Percentiles rank a stretch among this genome's conserved stretches.
Conservation (phyloP, 2,888 invertebrate genomes). For the Lomographa bimaculata region DNA sequence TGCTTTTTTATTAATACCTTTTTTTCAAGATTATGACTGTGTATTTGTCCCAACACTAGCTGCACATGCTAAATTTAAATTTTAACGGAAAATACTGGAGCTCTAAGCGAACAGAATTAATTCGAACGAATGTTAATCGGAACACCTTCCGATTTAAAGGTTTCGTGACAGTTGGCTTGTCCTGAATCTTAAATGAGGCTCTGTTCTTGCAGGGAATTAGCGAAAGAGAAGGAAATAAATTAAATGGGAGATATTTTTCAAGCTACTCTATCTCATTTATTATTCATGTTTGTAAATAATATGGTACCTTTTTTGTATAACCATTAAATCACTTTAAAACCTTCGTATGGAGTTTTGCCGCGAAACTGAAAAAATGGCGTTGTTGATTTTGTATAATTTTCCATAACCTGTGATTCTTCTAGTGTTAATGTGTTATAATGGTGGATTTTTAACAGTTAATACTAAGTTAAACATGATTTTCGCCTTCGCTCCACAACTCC, state of each 20-base stretch:
- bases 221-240: background rate
- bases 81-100: slow-evolving; percentile 41
- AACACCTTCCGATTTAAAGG: slow-evolving; percentile 49
- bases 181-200: slow-evolving; percentile 32
- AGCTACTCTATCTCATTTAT: background rate
- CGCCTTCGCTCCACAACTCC: too few species aligned
- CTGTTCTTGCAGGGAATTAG: slow-evolving; percentile 12
- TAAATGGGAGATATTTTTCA: too few species aligned
- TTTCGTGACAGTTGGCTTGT: slow-evolving; percentile 39
- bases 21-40: too few species aligned
- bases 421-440: too few species aligned
- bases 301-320: too few species aligned
- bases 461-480: too few species aligned
- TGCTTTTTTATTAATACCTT: too few species aligned
- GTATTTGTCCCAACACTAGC: slow-evolving; percentile 27
- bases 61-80: slow-evolving; percentile 36
- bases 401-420: too few species aligned
- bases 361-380: too few species aligned
- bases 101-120: slow-evolving; percentile 51
- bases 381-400: too few species aligned
- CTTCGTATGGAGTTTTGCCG: too few species aligned
- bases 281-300: background rate
- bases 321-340: background rate
- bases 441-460: too few species aligned
- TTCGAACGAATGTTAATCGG: slow-evolving; percentile 56